phyloP scores from a whole-genome alignment of 2,113 vertebrate genomes.

The Corythoichthys haematopterus region DNA sequence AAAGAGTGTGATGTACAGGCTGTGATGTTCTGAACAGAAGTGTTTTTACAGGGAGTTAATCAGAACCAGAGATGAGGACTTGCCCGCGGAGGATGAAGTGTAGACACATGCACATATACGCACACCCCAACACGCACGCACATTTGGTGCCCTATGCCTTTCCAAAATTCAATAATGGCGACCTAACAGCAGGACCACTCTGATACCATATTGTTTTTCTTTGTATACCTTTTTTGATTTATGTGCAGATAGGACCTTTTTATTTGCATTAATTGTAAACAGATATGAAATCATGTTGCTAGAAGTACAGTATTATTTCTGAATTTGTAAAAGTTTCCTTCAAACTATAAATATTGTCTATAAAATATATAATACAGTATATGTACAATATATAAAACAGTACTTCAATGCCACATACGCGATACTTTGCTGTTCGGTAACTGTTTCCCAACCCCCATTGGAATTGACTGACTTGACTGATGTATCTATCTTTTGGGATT shows the following conservation, averaged over 20 bases:
- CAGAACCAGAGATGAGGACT: conserved; percentile 56
- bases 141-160: conserved; percentile 2
- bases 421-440: no score
- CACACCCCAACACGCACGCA: conserved; percentile 10
- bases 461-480: no score
- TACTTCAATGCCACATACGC: no score
- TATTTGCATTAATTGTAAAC: not conserved
- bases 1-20: conserved; percentile 55
- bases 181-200: not conserved
- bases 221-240: not conserved
- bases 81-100: conserved; percentile 34
- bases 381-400: no score
- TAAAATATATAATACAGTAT: no score
- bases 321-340: not conserved
- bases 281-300: not conserved
- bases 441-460: no score
- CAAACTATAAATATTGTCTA: not conserved
- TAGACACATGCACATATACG: conserved; percentile 6
- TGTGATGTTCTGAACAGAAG: conserved; percentile 62
- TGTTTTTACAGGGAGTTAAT: conserved; percentile 66
- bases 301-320: not conserved
- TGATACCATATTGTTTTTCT: not conserved
- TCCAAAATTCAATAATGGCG: conserved; percentile 11
- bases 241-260: not conserved
- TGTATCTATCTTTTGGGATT: no score